Evolutionary conservation across 2,888 invertebrate genomes (phyloP), one percentile per base, ranked within the genome.

Genomic region (Encarsia formosa): DNA sequence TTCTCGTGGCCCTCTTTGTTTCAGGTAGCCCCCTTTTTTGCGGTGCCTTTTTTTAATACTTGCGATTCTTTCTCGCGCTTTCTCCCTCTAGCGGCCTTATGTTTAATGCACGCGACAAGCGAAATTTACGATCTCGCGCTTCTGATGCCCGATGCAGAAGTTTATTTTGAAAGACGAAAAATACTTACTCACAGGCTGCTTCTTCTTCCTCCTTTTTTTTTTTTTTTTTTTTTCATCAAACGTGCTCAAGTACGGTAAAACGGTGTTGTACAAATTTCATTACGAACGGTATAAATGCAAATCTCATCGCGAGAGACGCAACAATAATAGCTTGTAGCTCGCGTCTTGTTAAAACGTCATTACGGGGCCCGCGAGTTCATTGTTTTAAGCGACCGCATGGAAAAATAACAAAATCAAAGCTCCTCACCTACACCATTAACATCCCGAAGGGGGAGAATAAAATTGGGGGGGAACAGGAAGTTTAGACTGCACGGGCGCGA

Each of bases 51-150:
- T 22, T 32, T 16, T 22, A 26, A 35, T 39, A 40, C 16, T 22
- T 42, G 29, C 24, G 41, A 23, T 47, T 37, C 23, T 37, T 23
- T 19, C 24, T 44, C 46, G 31, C 47, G 22, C 23, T 43, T 38
- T 32, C 50, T 32, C 26, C 4, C 20, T 48, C 32, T 40, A 22
- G 6, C 37, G 26, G 44, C 53, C 53, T 54, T 48, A 45, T 52
- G 58, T 52, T 54, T 58, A 64, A 62, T 49, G 58, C 54, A 58
- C 56, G 56, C 39, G 50, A 35, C 38, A 43, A 48, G 47, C n/a
- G 22, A 51, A 52, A 64, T 64, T 64, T 65, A 65, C 62, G 65
- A 60, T 62, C 57, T 49, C 53, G 43, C 47, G 40, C 42, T 51
- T n/a, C n/a, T n/a, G n/a, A n/a, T n/a, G 42, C 31, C 50, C 39